Evolutionary conservation across 2,888 invertebrate genomes (phyloP).

Genomic region (Harpagoxenus sublaevis): DNA sequence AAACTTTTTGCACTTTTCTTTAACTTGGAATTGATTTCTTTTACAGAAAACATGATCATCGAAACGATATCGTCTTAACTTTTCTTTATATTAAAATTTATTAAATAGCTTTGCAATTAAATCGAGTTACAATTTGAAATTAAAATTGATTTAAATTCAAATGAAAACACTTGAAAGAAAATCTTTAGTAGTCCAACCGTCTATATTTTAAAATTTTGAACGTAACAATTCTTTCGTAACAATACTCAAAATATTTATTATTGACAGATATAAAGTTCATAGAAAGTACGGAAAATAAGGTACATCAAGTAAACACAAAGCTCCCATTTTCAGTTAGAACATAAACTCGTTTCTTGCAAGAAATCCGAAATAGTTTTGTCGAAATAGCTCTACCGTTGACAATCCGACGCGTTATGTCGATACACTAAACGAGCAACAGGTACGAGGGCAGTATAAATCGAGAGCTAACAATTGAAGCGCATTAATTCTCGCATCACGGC

Average conservation of each 20-base stretch:
- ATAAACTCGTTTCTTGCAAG: neutral
- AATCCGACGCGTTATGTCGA: slow-evolving; percentile 15
- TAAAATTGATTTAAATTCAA: neutral
- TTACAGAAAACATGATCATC: neutral
- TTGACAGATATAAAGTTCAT: neutral
- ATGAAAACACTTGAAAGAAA: neutral
- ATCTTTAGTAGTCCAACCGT: neutral
- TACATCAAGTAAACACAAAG: neutral
- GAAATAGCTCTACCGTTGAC: neutral
- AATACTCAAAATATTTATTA: neutral
- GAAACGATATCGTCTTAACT: neutral
- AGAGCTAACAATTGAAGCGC: slow-evolving; percentile 51
- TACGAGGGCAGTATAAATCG: slow-evolving; percentile 49
- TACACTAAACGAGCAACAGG: slow-evolving; percentile 32
- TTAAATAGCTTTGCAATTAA: neutral
- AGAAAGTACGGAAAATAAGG: neutral
- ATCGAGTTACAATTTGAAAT: slow-evolving; percentile 10
- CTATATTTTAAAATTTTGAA: neutral
- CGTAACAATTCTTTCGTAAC: neutral
- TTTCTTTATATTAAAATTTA: slow-evolving; percentile 3
- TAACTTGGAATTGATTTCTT: neutral
- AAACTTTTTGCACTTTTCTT: neutral
- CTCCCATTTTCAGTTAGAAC: neutral
- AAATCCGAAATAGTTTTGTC: neutral
- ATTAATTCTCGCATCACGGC: slow-evolving; percentile 51